Evolutionary conservation across 2,797 vertebrate genomes (phyloP), one percentile per base, ranked within the genome.

Genomic region (Enoplosus armatus): DNA sequence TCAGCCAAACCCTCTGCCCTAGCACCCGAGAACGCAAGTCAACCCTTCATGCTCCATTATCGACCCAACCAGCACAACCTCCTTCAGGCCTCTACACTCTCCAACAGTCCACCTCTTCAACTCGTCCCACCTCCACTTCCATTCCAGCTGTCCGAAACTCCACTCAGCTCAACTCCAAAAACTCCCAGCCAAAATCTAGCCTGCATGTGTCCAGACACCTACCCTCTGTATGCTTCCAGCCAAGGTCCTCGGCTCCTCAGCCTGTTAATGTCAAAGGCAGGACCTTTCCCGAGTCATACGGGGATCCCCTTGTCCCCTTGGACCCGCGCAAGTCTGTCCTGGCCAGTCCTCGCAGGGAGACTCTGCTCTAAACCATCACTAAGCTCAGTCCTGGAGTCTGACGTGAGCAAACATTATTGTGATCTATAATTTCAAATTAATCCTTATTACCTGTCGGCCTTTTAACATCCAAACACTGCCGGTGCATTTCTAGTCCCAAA

Each of bases 271-370:
- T 74, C 80, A 87, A 84, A 60, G 60, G 47, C 64, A 73, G 27
- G 29, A 79, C 75, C 5, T 80, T 92, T 81, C 62, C 92, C 84
- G 86, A 88, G 76, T 86, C 85, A 14, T 90, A 83, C 90, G 88
- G 83, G 86, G 90, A 91, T 69, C 68, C 88, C 33, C 59, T 84
- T 77, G 90, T 83, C 70, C 85, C 72, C 56, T 31, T 77, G 80
- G 90, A 87, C 24, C 91, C 76, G 56, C 64, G 27, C 70, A 90
- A 87, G 74, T 51, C 82, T 54, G 83, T 61, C 24, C 76, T 85
- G 66, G 72, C 68, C 79, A 89, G 83, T 82, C 92, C 92, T 73
- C 89, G 88, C 80, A 94, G 82, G 79, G 94, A 96, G 88, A 96
- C 93, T 61, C 90, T 94, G 63, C 93, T 95, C 8, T 96, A 94